Conservation (phyloP, 2,888 invertebrate genomes). For the Julus scanicus region DNA sequence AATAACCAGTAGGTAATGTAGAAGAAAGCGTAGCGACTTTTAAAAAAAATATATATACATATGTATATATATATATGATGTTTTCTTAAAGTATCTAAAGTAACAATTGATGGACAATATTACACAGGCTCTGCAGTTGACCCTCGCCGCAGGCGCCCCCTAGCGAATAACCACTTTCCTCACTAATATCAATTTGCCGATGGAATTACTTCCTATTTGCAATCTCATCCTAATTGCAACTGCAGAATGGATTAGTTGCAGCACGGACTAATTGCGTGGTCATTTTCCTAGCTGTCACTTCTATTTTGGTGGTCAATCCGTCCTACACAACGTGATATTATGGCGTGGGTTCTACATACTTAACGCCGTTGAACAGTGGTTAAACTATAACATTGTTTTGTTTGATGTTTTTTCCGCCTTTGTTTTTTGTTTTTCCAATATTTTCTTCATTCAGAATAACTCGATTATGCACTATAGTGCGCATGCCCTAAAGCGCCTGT, state of each 20-base stretch:
- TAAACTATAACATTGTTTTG: background rate
- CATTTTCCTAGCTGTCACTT: slow-evolving; percentile 35
- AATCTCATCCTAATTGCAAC: slow-evolving; percentile 9
- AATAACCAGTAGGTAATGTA: too few species aligned
- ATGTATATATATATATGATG: too few species aligned
- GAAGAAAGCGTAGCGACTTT: too few species aligned
- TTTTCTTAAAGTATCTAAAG: too few species aligned
- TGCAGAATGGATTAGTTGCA: slow-evolving; percentile 29
- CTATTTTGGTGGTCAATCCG: slow-evolving; percentile 10
- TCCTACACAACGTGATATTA: slow-evolving; percentile 7
- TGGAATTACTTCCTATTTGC: slow-evolving; percentile 39
- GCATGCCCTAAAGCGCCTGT: background rate
- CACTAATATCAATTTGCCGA: background rate
- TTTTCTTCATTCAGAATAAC: background rate
- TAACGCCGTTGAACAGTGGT: background rate
- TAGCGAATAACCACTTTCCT: background rate
- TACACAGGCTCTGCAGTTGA: too few species aligned
- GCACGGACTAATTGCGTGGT: slow-evolving; percentile 13
- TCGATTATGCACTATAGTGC: background rate
- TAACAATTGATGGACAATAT: too few species aligned
- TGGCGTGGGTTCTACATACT: background rate
- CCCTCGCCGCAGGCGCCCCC: background rate
- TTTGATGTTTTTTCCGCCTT: too few species aligned
- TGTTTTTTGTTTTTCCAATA: slow-evolving; percentile 16
- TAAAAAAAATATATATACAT: too few species aligned